Conservation (phyloP, 2,888 invertebrate genomes). For the Dasypogon diadema region DNA sequence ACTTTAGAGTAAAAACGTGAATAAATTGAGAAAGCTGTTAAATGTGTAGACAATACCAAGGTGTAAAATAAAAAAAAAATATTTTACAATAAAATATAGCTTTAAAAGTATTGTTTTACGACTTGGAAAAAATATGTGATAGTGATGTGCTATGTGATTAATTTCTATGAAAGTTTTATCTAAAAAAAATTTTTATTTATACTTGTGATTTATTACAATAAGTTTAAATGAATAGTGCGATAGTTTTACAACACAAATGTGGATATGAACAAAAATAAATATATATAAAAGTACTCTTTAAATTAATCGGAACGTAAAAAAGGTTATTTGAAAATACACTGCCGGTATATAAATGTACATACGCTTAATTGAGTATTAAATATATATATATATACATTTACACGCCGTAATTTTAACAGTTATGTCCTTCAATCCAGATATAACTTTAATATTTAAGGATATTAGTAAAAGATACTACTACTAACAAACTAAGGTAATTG, state of each 20-base stretch:
- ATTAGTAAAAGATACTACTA: neutral
- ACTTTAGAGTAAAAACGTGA: neutral
- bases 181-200: constrained; percentile 37
- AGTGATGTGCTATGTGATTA: constrained; percentile 59
- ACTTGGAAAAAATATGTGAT: constrained; percentile 58
- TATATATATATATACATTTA: constrained; percentile 5
- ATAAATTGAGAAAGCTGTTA: neutral
- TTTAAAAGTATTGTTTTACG: constrained; percentile 48
- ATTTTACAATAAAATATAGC: constrained; percentile 47
- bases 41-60: constrained; percentile 41
- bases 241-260: neutral
- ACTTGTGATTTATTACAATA: constrained; percentile 32
- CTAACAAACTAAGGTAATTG: constrained; percentile 5
- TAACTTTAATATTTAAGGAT: constrained; percentile 9
- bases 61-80: constrained; percentile 24
- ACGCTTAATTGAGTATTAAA: constrained; percentile 18
- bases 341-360: constrained; percentile 34
- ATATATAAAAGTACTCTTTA: neutral
- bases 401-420: constrained; percentile 15
- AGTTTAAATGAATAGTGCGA: neutral
- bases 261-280: constrained; percentile 6
- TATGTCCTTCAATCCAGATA: neutral
- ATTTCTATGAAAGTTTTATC: constrained; percentile 34
- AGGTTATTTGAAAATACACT: constrained; percentile 1
- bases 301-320: neutral